Evolutionary conservation across 1,140 invertebrate species (phyloP), one percentile per base, ranked within the genome.

Genomic region (Protaetia brevitarsis): DNA sequence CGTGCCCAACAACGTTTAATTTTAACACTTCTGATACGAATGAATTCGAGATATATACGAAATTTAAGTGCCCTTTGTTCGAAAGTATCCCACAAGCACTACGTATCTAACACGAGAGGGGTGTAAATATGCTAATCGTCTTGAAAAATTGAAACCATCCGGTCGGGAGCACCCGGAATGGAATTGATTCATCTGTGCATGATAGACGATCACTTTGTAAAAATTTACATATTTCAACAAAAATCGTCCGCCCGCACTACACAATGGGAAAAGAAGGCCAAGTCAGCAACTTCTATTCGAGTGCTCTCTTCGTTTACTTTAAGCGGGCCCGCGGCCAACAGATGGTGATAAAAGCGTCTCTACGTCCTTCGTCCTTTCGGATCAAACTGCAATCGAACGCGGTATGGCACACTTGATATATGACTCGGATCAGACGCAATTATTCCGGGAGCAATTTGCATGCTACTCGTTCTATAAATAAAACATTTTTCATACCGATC

Each of bases 191-290:
- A 45, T 66, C 65, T 51, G 65, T 41, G 34, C 31, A 66, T 66
- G 65, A 66, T 66, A 60, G 65, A 59, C 31, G 60, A 63, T 60
- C 37, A 62, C 64, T 60, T 51, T 51, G 19, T n/a, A 29, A 19
- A 63, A 65, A 74, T 74, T 74, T 74, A 70, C 73, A 74, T 74
- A 74, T 72, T 68, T 70, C 68, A 73, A 74, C 73, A 73, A 73
- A 74, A 74, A 74, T 65, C 66, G 63, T 65, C 66, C 63, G 71
- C 63, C 19, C 16, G 41, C 41, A 8, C 41, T 21, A 23, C 66
- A 37, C 65, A 66, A 65, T 64, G 65, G 29, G 62, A 57, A 65
- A 51, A 51, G 41, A 51, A 27, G 13, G 7, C 27, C 67, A 63
- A 74, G 73, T 74, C 73, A 74, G 73, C 73, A 72, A 66, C 63